Evolutionary conservation across 2,888 invertebrate genomes (phyloP), one percentile per base, ranked within the genome.

Genomic region (Chromoteleia sp.): DNA sequence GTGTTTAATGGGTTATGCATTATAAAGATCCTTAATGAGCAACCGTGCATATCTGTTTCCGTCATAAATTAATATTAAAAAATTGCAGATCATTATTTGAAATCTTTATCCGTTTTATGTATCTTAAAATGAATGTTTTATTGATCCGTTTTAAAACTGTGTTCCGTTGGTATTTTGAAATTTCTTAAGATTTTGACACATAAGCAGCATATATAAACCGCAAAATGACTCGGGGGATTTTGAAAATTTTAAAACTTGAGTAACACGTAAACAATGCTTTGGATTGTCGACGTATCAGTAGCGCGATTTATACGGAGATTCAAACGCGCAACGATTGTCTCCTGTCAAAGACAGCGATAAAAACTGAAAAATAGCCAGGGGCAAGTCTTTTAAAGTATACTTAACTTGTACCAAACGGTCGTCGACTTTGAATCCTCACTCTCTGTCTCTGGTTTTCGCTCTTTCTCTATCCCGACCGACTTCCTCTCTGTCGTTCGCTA

Each of bases 401-500:
- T 78, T 52, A 70, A 58, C 58, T 73, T 50, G 36, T 48, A 65
- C 21, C 71, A 71, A 73, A 71, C 71, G 71, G 63, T 78, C 71
- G 71, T 65, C 70, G 70, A 71, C 77, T 71, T 78, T 65, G 65
- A 78, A 48, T 71, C 58, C 52, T 29, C 58, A 59, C 73, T 71
- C 67, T 78, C 71, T 67, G 30, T 78, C 54, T 74, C 68, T 59
- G 21, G 58, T 63, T 45, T 48, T 25, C 58, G 56, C 30, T 61
- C 48, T 21, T 59, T 39, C 43, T 70, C 73, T 48, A 56, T 36
- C 36, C 45, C 56, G 48, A 48, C 65, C 65, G 58, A 58, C 65
- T 75, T 75, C 58, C 56, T 73, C 78, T 73, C 59, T 68, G 79
- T 79, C 78, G 65, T 71, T 71, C 36, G 14, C 71, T 58, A 29